These are phyloP conservation scores for Agrypnia vestita DNA, from an alignment of 1,140 invertebrate species.

Conservation along the genomic window DNA sequence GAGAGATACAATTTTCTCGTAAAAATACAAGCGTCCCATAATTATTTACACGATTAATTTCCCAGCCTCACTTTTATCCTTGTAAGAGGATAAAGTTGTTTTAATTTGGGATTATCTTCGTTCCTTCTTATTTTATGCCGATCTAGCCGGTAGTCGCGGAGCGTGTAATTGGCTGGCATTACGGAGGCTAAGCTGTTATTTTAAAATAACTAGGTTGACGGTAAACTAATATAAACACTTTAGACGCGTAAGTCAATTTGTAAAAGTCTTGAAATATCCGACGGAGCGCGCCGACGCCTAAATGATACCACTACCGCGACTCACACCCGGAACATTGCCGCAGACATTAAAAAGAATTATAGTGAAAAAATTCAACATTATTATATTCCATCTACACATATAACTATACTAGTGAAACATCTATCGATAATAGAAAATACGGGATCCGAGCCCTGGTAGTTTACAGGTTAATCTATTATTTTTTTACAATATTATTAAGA, in stretches of 20 bases:
- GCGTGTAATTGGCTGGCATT: constrained; percentile 40
- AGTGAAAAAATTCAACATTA: too few species aligned
- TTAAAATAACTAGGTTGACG: constrained; percentile 42
- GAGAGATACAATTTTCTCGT: constrained; percentile 13
- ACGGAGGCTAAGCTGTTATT: constrained; percentile 40
- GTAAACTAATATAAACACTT: constrained; percentile 28
- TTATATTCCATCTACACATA: too few species aligned
- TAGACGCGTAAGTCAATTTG: constrained; percentile 42
- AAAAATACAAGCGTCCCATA: constrained; percentile 17
- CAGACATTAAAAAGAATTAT: too few species aligned
- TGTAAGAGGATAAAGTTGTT: constrained; percentile 24
- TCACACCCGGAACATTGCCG: too few species aligned
- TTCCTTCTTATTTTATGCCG: constrained; percentile 26
- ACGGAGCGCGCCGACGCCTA: background rate
- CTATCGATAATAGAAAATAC: too few species aligned
- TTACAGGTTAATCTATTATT: too few species aligned
- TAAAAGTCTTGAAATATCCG: constrained; percentile 27
- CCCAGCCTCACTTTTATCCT: background rate
- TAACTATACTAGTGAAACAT: too few species aligned
- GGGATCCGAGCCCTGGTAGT: too few species aligned
- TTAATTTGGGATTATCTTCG: constrained; percentile 35
- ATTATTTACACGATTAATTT: constrained; percentile 18
- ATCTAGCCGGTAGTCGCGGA: constrained; percentile 16
- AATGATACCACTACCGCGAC: background rate
- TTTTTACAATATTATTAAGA: too few species aligned